Evolutionary conservation across 1,140 invertebrate species (phyloP), one percentile per base, ranked within the genome.

Genomic region (Subanguina moxae): DNA sequence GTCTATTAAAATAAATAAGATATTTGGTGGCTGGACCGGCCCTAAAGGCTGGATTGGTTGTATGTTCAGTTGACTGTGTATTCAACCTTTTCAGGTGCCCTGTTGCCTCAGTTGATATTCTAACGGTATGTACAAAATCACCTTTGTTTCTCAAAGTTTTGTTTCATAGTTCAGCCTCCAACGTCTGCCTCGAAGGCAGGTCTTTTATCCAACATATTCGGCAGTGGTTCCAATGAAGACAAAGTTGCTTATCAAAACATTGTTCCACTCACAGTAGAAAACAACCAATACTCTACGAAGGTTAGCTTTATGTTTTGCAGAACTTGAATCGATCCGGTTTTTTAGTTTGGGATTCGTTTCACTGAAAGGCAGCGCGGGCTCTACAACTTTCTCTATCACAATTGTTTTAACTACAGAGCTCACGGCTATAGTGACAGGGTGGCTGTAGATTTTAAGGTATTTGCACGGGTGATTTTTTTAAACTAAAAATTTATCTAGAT

Each of bases 381-480:
- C 0, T 98, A 97, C 83, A 93, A 91, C 84, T 85, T 97, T 15
- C 93, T 91, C 78, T 97, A 96, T 80, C 93, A 97, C 83, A 94
- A 91, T 83, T 98, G 94, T 84, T 89, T 88, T 7, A 90, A 90
- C 82, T 89, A 88, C 71, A 77, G 83, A 28, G 85, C 86, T 45
- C 77, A 86, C 5, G 80, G 78, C 13, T 79, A 69, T 64, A 78
- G 76, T 28, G 76, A 82, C 45, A 63, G 68, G 13, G 78, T 81
- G 11, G 79, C 80, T 23, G 79, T 81, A 15, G 79, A 81, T 32
- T 77, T 80, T 38, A 68, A 76, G n/a, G 76, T 80, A 38, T 15
- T 70, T 15, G 57, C n/a, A 7, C 17, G 23, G n/a, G 3, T 32
- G 15, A 61, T 45, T 30, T 23, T 11, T 58, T 58, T 58, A 13